phyloP scores from a whole-genome alignment of 92 coral and sea anemone genomes.

The Chrysogorgia sp. region DNA sequence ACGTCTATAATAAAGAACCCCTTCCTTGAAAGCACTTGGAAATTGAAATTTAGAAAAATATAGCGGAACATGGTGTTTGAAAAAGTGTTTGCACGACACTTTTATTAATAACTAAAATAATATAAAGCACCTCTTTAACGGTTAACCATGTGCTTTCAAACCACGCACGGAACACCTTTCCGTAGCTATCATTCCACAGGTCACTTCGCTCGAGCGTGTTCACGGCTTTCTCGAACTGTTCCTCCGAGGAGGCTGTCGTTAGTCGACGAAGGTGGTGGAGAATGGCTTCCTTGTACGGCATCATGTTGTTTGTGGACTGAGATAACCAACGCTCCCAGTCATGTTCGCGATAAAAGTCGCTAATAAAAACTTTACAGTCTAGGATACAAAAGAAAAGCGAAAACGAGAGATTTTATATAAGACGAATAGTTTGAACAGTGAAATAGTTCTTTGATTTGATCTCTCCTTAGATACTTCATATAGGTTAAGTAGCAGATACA shows the following conservation, averaged over 20 bases:
- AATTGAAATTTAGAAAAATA: no score
- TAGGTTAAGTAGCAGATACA: no score
- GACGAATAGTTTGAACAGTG: no score
- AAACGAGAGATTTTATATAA: no score
- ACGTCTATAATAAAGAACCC: no score
- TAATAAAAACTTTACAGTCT: slow-evolving; percentile 39
- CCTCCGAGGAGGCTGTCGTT: slow-evolving; percentile 9
- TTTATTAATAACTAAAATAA: background rate
- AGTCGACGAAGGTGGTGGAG: slow-evolving; percentile 14
- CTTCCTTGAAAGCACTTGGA: no score
- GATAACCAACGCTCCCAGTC: slow-evolving; percentile 42
- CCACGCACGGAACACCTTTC: slow-evolving; percentile 41
- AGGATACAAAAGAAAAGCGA: background rate
- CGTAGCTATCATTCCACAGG: slow-evolving; percentile 34
- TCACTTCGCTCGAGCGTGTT: slow-evolving; percentile 24
- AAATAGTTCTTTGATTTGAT: no score
- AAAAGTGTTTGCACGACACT: background rate
- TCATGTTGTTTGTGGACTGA: slow-evolving; percentile 40
- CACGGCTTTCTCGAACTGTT: slow-evolving; percentile 29
- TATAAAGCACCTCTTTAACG: slow-evolving; percentile 41
- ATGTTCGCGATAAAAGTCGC: slow-evolving; percentile 28
- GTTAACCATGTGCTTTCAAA: slow-evolving; percentile 46
- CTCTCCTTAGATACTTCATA: no score
- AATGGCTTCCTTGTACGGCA: slow-evolving; percentile 38
- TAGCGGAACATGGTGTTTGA: no score